Percentiles rank a stretch among this genome's conserved stretches.
Conservation (phyloP, 2,797 vertebrate genomes). For the Enteromius fasciolatus region DNA sequence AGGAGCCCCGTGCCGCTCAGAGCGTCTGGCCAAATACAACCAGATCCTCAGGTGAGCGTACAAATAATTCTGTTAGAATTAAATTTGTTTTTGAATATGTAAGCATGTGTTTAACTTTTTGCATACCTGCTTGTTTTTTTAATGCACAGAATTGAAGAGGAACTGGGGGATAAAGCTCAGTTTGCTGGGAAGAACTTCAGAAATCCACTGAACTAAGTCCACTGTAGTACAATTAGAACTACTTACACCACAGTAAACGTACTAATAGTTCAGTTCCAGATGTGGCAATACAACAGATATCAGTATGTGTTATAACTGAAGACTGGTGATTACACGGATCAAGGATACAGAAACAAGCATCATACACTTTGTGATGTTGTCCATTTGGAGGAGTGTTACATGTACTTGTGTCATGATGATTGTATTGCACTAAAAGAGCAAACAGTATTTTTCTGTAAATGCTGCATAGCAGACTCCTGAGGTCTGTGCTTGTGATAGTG, state of each 20-base stretch:
- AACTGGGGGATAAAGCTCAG: slow-evolving; percentile 87
- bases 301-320: slow-evolving; percentile 3
- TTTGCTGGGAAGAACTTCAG: slow-evolving; percentile 94
- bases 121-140: neutral
- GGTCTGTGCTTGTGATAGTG: slow-evolving; percentile 28
- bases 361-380: neutral
- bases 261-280: slow-evolving; percentile 27
- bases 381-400: neutral
- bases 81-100: neutral
- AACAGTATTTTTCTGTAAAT: slow-evolving; percentile 27
- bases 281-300: slow-evolving; percentile 3
- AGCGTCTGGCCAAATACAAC: slow-evolving; percentile 97
- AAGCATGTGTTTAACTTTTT: neutral
- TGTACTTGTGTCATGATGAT: slow-evolving; percentile 5
- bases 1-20: slow-evolving; percentile 93
- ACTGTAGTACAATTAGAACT: neutral
- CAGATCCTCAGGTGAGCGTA: slow-evolving; percentile 87
- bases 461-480: neutral
- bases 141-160: slow-evolving; percentile 91
- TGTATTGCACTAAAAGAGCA: slow-evolving; percentile 10
- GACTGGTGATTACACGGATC: neutral
- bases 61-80: neutral
- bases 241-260: slow-evolving; percentile 4
- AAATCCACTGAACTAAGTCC: slow-evolving; percentile 82
- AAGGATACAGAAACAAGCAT: neutral